Percentiles rank a stretch among this genome's conserved stretches.
phyloP scores from a whole-genome alignment of 2,113 vertebrate species.

The Grus americana region DNA sequence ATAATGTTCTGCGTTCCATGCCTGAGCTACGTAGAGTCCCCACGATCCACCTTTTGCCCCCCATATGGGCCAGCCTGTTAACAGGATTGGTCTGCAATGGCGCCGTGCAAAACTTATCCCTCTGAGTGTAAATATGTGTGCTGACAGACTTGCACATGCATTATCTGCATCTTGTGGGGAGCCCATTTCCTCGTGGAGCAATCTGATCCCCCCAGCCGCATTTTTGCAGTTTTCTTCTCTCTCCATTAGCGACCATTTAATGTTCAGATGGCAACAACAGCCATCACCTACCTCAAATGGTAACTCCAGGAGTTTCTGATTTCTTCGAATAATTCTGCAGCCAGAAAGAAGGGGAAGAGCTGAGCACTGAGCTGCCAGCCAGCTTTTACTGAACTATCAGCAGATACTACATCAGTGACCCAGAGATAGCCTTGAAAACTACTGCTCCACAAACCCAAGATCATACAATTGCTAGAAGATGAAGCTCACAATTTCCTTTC shows the following conservation, averaged over 20 bases:
- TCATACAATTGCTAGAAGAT: not conserved
- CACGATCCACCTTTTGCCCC: not conserved
- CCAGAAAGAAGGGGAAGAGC: not conserved
- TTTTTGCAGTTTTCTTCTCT: not conserved
- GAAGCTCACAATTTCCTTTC: not conserved
- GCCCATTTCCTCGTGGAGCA: not conserved
- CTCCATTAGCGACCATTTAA: not conserved
- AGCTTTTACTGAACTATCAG: not conserved
- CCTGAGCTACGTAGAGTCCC: not conserved
- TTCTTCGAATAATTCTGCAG: not conserved
- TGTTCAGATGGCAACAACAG: not conserved
- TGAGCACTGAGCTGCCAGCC: not conserved
- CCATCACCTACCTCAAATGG: not conserved
- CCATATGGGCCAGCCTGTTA: not conserved
- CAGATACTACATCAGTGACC: not conserved
- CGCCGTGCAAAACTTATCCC: not conserved
- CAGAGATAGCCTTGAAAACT: not conserved
- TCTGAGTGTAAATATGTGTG: not conserved
- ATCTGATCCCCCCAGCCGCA: not conserved
- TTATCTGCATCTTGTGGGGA: not conserved
- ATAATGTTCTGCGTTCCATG: not conserved
- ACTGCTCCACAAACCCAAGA: not conserved
- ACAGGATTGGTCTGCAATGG: not conserved
- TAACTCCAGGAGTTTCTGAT: conserved; percentile 7
- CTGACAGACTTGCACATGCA: not conserved